A percentile compares a stretch with the other conserved stretches of the same genome.
Evolutionary conservation across 2,113 vertebrate genomes (phyloP).

Genomic region (Miniopterus natalensis): DNA sequence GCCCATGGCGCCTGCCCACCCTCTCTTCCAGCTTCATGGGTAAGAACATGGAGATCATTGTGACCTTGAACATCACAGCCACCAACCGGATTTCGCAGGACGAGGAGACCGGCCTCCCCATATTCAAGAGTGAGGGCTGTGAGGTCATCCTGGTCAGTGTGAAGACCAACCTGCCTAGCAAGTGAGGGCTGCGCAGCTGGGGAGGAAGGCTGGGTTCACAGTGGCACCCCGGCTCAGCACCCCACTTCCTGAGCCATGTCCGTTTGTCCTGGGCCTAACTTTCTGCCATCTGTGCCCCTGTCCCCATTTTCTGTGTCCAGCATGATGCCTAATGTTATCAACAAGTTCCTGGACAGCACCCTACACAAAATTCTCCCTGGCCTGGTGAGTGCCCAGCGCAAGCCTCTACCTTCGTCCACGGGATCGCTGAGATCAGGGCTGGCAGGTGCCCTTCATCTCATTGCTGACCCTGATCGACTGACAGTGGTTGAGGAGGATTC

Average conservation of each 20-base stretch:
- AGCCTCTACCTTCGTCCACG: fast-evolving
- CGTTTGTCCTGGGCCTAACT: not conserved
- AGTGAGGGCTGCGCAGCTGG: slow-evolving; percentile 57
- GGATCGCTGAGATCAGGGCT: not conserved
- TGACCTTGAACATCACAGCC: slow-evolving; percentile 71
- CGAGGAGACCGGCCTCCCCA: fast-evolving
- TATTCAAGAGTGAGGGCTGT: slow-evolving; percentile 57
- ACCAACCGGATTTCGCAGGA: slow-evolving; percentile 5
- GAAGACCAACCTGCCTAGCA: slow-evolving; percentile 80
- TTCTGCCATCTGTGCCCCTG: not conserved
- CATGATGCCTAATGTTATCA: slow-evolving; percentile 69
- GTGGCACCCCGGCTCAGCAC: fast-evolving
- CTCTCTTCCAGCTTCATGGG: slow-evolving; percentile 78
- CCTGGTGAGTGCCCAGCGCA: slow-evolving; percentile 71
- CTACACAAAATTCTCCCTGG: slow-evolving; percentile 83
- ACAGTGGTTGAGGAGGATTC: not conserved
- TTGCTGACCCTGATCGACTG: not conserved
- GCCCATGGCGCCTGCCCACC: not conserved
- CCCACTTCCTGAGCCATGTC: not conserved
- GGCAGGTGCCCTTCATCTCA: not conserved
- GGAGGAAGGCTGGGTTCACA: not conserved
- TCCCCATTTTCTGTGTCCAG: slow-evolving; percentile 49
- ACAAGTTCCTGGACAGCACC: slow-evolving; percentile 83
- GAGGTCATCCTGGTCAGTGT: not conserved
- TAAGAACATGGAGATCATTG: slow-evolving; percentile 62